These are phyloP conservation scores for Apodemia mormo DNA, from an alignment of 2,888 invertebrate species.

Conservation along the genomic window DNA sequence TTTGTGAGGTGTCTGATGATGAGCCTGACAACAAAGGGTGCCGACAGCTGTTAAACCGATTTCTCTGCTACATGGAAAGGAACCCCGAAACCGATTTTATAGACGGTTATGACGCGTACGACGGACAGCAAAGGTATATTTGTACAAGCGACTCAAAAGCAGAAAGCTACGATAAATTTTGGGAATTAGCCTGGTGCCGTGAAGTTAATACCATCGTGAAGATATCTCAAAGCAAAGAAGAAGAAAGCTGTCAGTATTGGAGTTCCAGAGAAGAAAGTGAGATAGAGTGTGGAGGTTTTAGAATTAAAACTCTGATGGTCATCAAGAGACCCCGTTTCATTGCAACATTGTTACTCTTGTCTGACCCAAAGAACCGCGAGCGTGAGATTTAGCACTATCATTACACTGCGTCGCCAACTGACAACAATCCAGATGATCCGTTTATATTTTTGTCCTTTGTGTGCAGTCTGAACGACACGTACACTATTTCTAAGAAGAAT, in stretches of 20 bases:
- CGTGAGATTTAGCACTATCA: constrained; percentile 10
- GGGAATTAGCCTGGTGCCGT: constrained; percentile 7
- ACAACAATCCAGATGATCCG: no score
- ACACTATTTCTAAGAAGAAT: no score
- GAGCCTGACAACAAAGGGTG: background rate
- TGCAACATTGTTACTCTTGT: constrained; percentile 3
- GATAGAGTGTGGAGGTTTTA: background rate
- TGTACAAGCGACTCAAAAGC: constrained; percentile 12
- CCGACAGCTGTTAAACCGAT: background rate
- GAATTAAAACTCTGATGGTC: constrained; percentile 7
- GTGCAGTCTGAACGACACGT: no score
- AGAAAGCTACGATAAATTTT: constrained; percentile 10
- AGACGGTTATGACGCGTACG: no score
- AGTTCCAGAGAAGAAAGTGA: background rate
- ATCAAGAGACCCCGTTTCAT: constrained; percentile 5
- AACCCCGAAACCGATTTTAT: no score
- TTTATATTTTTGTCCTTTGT: no score
- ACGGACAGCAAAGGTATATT: background rate
- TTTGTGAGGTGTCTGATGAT: constrained; percentile 8
- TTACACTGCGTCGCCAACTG: background rate
- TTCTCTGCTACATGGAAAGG: background rate
- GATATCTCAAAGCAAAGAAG: background rate
- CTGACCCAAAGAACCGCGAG: background rate
- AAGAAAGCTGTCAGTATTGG: background rate
- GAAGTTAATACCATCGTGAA: constrained; percentile 13